Evolutionary conservation across 2,113 vertebrate species (phyloP).

Genomic region (Panurus biarmicus): DNA sequence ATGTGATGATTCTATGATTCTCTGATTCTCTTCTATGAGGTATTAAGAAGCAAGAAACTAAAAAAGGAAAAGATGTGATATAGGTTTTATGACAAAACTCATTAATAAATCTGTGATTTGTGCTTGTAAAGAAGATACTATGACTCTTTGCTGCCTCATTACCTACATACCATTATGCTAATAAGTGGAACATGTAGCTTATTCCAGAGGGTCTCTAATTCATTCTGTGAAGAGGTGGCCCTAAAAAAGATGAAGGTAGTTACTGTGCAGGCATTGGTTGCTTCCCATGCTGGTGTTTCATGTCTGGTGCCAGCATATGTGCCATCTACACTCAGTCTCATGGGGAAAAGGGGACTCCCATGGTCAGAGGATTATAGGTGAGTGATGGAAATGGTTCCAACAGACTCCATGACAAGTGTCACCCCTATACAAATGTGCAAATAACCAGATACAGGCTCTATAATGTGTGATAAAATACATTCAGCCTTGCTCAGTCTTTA

Average conservation of each 20-base stretch:
- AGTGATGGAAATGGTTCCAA: neutral
- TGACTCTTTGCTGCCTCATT: neutral
- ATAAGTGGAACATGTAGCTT: neutral
- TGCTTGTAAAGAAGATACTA: neutral
- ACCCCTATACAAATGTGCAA: neutral
- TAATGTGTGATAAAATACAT: neutral
- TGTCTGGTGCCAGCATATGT: rapidly evolving
- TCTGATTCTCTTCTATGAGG: neutral
- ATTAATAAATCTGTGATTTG: neutral
- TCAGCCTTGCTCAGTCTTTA: neutral
- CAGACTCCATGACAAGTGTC: neutral
- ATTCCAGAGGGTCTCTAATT: neutral
- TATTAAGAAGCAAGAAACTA: neutral
- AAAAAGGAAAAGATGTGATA: neutral
- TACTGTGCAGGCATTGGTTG: rapidly evolving
- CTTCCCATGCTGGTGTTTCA: too few species aligned
- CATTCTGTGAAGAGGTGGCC: neutral
- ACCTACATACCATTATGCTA: neutral
- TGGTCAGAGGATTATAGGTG: neutral
- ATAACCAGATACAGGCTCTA: neutral
- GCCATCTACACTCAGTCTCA: rapidly evolving
- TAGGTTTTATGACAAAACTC: neutral
- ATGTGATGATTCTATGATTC: rapidly evolving
- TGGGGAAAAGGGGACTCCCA: neutral
- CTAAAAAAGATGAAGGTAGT: neutral